A percentile compares a stretch with the other conserved stretches of the same genome.
Evolutionary conservation across 2,113 vertebrate genomes (phyloP).

Genomic region (Myotis brandtii): DNA sequence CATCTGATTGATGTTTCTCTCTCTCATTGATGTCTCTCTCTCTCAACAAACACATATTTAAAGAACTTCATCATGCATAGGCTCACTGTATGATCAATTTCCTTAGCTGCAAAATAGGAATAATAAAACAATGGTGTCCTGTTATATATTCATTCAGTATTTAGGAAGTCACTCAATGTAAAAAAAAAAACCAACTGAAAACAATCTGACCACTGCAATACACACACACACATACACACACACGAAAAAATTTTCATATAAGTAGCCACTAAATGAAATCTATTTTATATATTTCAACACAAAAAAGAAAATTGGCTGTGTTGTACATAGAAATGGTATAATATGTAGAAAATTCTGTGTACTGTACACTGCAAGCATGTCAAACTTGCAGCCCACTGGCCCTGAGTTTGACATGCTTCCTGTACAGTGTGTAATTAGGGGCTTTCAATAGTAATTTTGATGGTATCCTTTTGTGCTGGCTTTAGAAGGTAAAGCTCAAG

Average conservation of each 20-base stretch:
- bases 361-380: neutral
- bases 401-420: no score
- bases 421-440: neutral
- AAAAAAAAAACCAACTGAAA: neutral
- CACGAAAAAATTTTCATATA: neutral
- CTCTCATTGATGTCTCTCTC: no score
- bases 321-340: neutral
- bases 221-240: neutral
- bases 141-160: neutral
- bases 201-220: neutral
- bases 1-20: no score
- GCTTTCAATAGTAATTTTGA: slow-evolving; percentile 15
- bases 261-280: neutral
- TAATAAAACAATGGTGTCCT: neutral
- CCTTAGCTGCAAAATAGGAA: neutral
- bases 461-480: neutral
- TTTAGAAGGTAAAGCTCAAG: slow-evolving; percentile 15
- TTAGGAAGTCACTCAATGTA: neutral
- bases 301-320: neutral
- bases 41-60: no score
- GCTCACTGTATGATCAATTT: neutral
- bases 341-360: neutral
- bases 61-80: neutral
- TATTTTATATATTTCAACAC: neutral
- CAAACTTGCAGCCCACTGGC: no score